These are phyloP conservation scores for Lasioglossum lativentre DNA, from an alignment of 2,888 invertebrate genomes.

Conservation along the genomic window DNA sequence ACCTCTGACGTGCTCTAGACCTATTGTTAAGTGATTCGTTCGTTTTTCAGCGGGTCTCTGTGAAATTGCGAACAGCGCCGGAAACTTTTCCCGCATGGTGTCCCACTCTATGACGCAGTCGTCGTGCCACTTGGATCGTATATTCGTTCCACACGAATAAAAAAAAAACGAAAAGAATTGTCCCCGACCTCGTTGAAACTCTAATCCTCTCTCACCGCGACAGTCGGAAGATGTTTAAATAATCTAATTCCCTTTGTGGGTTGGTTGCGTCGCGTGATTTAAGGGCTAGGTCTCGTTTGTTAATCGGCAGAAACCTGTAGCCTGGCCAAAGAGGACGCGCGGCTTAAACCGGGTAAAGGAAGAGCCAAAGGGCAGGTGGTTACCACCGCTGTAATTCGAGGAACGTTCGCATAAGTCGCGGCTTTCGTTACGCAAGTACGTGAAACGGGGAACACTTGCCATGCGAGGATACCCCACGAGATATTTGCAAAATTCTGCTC, in stretches of 20 bases:
- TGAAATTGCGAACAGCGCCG: background rate
- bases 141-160: background rate
- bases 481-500: constrained; percentile 30
- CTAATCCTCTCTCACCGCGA: background rate
- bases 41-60: background rate
- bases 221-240: background rate
- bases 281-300: background rate
- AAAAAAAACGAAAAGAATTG: background rate
- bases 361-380: constrained; percentile 68
- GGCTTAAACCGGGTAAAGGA: constrained; percentile 67
- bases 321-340: constrained; percentile 31
- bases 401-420: constrained; percentile 42
- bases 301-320: constrained; percentile 37
- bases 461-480: background rate
- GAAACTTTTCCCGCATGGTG: background rate
- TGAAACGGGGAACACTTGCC: constrained; percentile 39
- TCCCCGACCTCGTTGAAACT: background rate
- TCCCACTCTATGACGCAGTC: background rate
- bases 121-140: background rate
- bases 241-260: background rate
- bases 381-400: constrained; percentile 38
- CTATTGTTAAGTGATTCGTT: constrained; percentile 26
- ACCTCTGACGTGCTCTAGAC: background rate
- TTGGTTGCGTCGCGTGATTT: background rate
- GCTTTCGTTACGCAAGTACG: constrained; percentile 29